Conservation (phyloP, 2,113 vertebrate genomes). For the Struthidea cinerea region DNA sequence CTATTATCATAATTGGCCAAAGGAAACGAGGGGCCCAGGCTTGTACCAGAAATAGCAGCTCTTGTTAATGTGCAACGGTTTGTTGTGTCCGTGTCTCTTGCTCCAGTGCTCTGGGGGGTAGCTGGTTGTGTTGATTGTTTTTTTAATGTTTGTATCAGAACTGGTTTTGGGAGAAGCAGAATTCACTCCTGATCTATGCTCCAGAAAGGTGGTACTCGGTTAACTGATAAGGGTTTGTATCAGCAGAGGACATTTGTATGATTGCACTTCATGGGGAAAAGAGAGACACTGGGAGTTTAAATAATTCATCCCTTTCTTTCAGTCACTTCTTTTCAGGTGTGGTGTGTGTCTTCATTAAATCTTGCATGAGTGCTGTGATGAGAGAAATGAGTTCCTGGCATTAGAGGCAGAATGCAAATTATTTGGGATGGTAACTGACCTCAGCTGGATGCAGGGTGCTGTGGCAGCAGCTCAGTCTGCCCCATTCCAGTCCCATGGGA, state of each 20-base stretch:
- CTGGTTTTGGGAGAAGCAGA: background rate
- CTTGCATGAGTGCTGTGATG: background rate
- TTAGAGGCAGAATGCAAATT: background rate
- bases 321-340: background rate
- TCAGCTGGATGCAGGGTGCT: background rate
- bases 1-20: background rate
- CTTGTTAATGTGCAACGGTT: background rate
- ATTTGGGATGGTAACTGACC: background rate
- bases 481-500: background rate
- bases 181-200: background rate
- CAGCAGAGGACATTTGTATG: background rate
- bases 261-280: background rate
- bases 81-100: background rate
- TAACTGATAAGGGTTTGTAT: background rate
- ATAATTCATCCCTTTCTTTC: conserved; percentile 24
- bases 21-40: background rate
- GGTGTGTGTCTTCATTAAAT: background rate
- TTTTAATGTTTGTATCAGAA: background rate
- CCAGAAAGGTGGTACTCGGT: background rate
- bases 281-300: background rate
- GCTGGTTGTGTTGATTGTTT: background rate
- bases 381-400: background rate
- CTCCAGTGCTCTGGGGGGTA: background rate
- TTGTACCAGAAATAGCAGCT: conserved; percentile 19
- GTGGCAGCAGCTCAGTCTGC: background rate